Evolutionary conservation across 2,888 invertebrate species (phyloP).

Genomic region (Thecocarcelia acutangulata): DNA sequence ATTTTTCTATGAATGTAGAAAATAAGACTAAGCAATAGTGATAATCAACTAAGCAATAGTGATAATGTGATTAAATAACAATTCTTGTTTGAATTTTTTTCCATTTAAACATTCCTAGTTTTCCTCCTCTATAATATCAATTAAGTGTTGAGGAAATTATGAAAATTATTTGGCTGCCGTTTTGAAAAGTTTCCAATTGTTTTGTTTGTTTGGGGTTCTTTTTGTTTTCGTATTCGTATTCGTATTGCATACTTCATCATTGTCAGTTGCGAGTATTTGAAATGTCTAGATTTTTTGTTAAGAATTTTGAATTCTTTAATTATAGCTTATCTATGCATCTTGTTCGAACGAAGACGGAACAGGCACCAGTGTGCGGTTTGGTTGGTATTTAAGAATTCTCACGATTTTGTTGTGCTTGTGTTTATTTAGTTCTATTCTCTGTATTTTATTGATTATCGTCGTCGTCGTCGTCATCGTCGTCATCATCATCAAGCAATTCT

Average conservation of each 20-base stretch:
- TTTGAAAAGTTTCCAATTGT: conserved; percentile 22
- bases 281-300: conserved; percentile 22
- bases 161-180: conserved; percentile 64
- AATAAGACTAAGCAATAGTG: no score
- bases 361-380: conserved; percentile 10
- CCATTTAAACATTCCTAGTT: conserved; percentile 41
- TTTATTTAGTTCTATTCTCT: background rate
- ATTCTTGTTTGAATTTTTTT: background rate
- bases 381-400: conserved; percentile 59
- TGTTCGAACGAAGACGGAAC: conserved; percentile 56
- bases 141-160: conserved; percentile 57
- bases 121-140: conserved; percentile 41
- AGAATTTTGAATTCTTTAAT: conserved; percentile 58
- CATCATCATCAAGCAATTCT: background rate
- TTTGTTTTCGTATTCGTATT: conserved; percentile 30
- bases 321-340: conserved; percentile 67
- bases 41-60: no score
- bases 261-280: conserved; percentile 42
- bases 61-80: conserved; percentile 26
- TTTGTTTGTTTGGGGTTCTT: background rate
- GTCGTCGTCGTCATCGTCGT: conserved; percentile 20
- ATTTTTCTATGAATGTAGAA: no score
- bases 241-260: conserved; percentile 42
- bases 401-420: conserved; percentile 56
- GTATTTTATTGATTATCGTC: conserved; percentile 40